Evolutionary conservation across 2,888 invertebrate genomes (phyloP), one percentile per base, ranked within the genome.

Genomic region (Drosophila greeni): DNA sequence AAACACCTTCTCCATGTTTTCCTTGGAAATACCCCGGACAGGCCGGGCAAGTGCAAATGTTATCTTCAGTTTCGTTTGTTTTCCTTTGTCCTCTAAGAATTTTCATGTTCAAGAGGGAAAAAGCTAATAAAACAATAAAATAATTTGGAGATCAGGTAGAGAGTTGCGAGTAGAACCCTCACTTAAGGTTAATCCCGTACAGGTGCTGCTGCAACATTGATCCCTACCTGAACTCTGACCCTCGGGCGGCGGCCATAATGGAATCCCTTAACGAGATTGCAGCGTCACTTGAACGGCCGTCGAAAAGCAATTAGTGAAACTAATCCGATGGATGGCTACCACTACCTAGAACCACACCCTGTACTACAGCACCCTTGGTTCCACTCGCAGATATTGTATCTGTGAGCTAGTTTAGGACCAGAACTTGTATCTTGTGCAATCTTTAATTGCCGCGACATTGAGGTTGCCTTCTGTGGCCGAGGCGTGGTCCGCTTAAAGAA

Each of bases 81-180:
- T 53, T 56, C 59, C 61, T 53, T 65, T 70, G 66, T 52, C 29
- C 42, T 20, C 11, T n/a, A 16, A 24, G 53, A 36, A 36, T 18
- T 49, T 42, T 43, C 12, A 20, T 36, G 34, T 31, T 47, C 31
- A 65, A 29, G 20, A 20, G 42, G 34, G 36, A 68, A 76, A 76
- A 70, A 74, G 74, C 72, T 68, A 84, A 80, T 80, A 80, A 80
- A 80, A 66, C 59, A 72, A 67, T 80, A 84, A 80, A 84, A 62
- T 59, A 67, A 76, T 76, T 62, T 67, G 57, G 68, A 64, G 24
- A 23, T n/a, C 72, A 82, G 79, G 82, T 76, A 81, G 42, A 42
- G 23, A 3, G 7, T 7, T 5, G 14, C 20, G 16, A 48, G 29
- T 37, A 55, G 52, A 55, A 52, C 36, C 53, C 26, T 18, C 18